Evolutionary conservation across 2,113 vertebrate species (phyloP), one percentile per base, ranked within the genome.

Genomic region (Halichoerus grypus): DNA sequence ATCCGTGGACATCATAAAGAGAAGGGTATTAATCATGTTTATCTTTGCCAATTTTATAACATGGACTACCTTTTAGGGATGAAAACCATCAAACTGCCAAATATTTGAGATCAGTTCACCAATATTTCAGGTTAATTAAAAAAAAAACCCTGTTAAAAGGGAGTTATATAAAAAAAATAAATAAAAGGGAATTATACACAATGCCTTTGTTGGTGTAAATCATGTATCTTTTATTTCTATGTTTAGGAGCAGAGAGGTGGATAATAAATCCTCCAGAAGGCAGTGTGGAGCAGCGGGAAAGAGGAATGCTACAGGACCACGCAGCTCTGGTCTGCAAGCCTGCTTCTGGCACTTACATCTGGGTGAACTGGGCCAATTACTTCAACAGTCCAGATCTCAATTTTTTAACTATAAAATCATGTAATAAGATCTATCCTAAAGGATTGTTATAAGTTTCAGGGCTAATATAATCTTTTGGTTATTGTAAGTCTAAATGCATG

Each of bases 321-420:
- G 3, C 12, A 39, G 13, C 10, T 80, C 49, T 71, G 21, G 4
- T 84, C 76, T 61, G 71, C 3, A 91, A 53, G 2, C 5, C n/a
- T 49, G 21, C 55, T 61, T 88, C 28, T 59, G 14, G 22, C 14
- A 74, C n/a, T 33, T 65, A 10, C 2, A 46, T 5, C 3, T 49
- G 19, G 31, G 21, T 53, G 28, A 92, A 36, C 7, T 16, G 28
- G 13, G 21, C 51, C 92, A 93, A 67, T 71, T 49, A 42, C 31
- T 69, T 88, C 33, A 84, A 26, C 42, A 42, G 21, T 53, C 19
- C 4, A 77, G 1, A 55, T 53, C 49, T 72, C 53, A 71, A 5
- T 77, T 90, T 95, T 6, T 65, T 71, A 81, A 95, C 21, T 61
- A 77, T 67, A n/a, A 92, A 92, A 61, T 79, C 24, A 69, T 19